Evolutionary conservation across 2,888 invertebrate genomes (phyloP).

Genomic region (Eilema caniola): DNA sequence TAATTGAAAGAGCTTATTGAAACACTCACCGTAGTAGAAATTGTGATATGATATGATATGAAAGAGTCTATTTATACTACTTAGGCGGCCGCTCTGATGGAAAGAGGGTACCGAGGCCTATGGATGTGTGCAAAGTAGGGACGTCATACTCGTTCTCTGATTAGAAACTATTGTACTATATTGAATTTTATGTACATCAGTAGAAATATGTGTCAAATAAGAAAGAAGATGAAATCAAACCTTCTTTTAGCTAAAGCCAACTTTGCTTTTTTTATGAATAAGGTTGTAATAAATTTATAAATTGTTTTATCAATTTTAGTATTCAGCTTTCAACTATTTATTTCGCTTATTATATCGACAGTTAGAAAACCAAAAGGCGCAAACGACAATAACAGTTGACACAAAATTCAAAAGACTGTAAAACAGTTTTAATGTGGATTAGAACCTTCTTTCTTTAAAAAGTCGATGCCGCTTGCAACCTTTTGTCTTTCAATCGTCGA

Average conservation of each 20-base stretch:
- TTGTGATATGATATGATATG: too few species aligned
- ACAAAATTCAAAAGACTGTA: not conserved
- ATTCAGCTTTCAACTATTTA: not conserved
- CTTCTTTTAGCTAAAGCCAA: not conserved
- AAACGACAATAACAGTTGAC: not conserved
- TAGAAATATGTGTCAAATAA: not conserved
- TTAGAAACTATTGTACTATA: not conserved
- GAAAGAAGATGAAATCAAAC: conserved; percentile 1
- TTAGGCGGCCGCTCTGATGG: too few species aligned
- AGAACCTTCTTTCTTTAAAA: not conserved
- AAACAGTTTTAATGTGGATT: not conserved
- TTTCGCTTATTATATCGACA: not conserved
- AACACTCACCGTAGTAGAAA: not conserved
- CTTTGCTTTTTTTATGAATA: not conserved
- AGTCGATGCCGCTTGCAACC: not conserved
- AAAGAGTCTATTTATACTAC: too few species aligned
- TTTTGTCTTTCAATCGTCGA: not conserved
- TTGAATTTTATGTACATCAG: too few species aligned
- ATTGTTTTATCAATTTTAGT: not conserved
- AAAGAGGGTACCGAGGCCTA: too few species aligned
- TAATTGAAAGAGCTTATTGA: not conserved
- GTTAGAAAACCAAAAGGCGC: not conserved
- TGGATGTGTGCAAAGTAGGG: too few species aligned
- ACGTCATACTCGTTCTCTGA: not conserved
- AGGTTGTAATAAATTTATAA: not conserved